Conservation (phyloP, 2,113 vertebrate genomes). For the Oryctolagus cuniculus region mOryCun1.1 NC_091432.1:62465501-62466000, state of each 20-base stretch:
- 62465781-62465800: background rate
- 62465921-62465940: slow-evolving; percentile 12
- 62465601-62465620: slow-evolving; percentile 31
- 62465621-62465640: background rate
- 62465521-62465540: slow-evolving; percentile 64
- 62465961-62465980: background rate
- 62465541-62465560: slow-evolving; percentile 67
- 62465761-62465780: background rate
- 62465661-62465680: background rate
- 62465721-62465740: background rate
- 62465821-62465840: background rate
- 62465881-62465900: background rate
- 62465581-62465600: slow-evolving; percentile 56
- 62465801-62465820: background rate
- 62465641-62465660: slow-evolving; percentile 31
- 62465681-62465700: background rate
- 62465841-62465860: background rate
- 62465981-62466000: background rate
- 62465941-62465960: background rate
- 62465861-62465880: background rate
- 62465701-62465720: background rate
- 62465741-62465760: background rate
- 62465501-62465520: slow-evolving; percentile 68
- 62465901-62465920: background rate
- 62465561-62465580: slow-evolving; percentile 77